Evolutionary conservation across 2,888 invertebrate genomes (phyloP), one percentile per base, ranked within the genome.

Genomic region (Microdon myrmicae): DNA sequence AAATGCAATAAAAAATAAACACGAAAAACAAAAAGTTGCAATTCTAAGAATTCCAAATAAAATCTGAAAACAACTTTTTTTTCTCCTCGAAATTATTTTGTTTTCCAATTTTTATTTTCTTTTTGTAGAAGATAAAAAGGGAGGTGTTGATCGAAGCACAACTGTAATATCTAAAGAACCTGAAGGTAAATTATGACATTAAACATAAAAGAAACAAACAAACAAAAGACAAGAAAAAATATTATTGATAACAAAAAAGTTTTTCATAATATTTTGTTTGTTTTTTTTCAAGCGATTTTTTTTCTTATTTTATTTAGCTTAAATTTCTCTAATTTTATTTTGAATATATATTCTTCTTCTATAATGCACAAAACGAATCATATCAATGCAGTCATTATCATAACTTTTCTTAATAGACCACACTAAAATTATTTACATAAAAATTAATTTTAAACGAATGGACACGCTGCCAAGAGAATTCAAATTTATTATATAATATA

Each of bases 121-220:
- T 67, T 68, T 69, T 68, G 76, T 90, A 86, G 91, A 92, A 84
- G 92, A 92, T 84, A 92, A 92, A 84, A 92, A 92, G 84, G 90
- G 90, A 83, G 90, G 90, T 78, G 93, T 93, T 83, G 93, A 94
- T 84, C 89, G 93, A 83, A 91, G 92, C 82, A 91, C 92, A 82
- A 94, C 94, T 79, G 94, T 94, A 80, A 93, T 94, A 83, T 92
- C 92, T 80, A 92, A 93, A 87, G 93, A 93, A 77, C 90, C 92
- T 74, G 93, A 93, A 86, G 93, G 78, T 78, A 79, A 78, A 68
- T 69, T 61, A 60, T 58, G 28, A 45, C 41, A 54, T 47, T 67
- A 12, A 41, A 48, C 45, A 13, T 3, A 54, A 32, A 19, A 44
- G 37, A 45, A 64, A 64, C 55, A 37, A 64, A 41, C 25, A 39